phyloP scores from a whole-genome alignment of 2,797 vertebrate genomes.

The Benthosema pterotum region DNA sequence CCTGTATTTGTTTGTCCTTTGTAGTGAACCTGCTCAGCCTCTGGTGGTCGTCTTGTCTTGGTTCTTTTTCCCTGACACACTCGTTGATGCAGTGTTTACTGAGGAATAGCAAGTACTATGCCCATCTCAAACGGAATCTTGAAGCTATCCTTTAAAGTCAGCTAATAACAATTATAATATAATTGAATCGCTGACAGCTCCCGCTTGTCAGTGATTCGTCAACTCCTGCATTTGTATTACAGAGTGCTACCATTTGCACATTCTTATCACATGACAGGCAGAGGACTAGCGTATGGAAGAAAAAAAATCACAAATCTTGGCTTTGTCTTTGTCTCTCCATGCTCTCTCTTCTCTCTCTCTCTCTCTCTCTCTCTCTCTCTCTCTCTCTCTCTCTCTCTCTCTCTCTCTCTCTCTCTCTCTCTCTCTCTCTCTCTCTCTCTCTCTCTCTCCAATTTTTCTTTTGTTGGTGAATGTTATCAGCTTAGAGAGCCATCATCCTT shows the following conservation, averaged over 20 bases:
- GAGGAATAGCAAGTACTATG: conserved; percentile 8
- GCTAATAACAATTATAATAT: conserved; percentile 41
- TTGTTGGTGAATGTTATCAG: conserved; percentile 30
- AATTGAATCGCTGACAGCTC: neutral
- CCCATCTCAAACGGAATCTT: conserved; percentile 8
- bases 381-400: neutral
- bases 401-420: conserved; percentile 11
- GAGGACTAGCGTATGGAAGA: conserved; percentile 12
- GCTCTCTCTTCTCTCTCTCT: conserved; percentile 3
- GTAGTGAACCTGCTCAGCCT: too few species aligned
- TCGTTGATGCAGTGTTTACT: conserved; percentile 1
- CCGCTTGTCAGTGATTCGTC: conserved; percentile 32
- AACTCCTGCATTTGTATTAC: conserved; percentile 29
- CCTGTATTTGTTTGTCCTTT: too few species aligned
- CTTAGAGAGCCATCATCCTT: conserved; percentile 17
- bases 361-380: neutral
- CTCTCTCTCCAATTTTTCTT: conserved; percentile 1
- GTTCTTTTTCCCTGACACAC: too few species aligned
- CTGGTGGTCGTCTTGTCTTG: too few species aligned
- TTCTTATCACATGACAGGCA: conserved; percentile 33
- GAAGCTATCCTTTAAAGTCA: conserved; percentile 7
- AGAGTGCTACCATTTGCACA: conserved; percentile 23
- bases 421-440: neutral
- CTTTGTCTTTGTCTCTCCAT: too few species aligned
- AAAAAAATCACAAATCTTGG: conserved; percentile 18